These are phyloP conservation scores for Ormyrus rosae DNA, from an alignment of 2,888 invertebrate genomes.

Conservation along the genomic window DNA sequence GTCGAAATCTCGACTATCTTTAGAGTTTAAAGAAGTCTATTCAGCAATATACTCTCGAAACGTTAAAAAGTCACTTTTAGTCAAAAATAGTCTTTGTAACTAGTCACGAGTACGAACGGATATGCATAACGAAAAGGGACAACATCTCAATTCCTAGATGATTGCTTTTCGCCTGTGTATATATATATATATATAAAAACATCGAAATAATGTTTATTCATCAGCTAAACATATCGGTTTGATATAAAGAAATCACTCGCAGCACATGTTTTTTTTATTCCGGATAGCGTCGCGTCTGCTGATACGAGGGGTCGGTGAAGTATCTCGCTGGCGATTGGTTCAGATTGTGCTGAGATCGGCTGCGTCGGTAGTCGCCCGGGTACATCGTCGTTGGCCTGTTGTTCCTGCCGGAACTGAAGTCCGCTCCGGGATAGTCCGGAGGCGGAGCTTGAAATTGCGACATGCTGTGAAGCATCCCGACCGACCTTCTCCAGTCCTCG, in stretches of 20 bases:
- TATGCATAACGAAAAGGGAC: neutral
- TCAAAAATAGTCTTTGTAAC: slow-evolving; percentile 33
- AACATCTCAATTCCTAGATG: neutral
- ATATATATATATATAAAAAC: neutral
- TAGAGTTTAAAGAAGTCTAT: slow-evolving; percentile 20
- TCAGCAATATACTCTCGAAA: neutral
- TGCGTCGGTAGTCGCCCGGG: slow-evolving; percentile 66
- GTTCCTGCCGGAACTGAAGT: too few species aligned
- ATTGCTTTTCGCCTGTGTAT: neutral
- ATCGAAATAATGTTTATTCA: slow-evolving; percentile 22
- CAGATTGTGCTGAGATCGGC: slow-evolving; percentile 81
- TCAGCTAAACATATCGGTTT: slow-evolving; percentile 21
- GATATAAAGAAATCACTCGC: slow-evolving; percentile 1
- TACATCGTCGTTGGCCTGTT: too few species aligned
- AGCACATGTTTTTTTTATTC: neutral
- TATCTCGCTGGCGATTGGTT: slow-evolving; percentile 74
- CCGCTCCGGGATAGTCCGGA: slow-evolving; percentile 70
- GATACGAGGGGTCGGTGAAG: slow-evolving; percentile 66
- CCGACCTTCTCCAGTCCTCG: slow-evolving; percentile 69
- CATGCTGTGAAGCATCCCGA: slow-evolving; percentile 68
- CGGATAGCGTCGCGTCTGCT: slow-evolving; percentile 55
- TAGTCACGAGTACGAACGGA: slow-evolving; percentile 7
- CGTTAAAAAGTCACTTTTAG: slow-evolving; percentile 14
- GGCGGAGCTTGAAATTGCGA: slow-evolving; percentile 68
- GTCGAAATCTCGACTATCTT: neutral